Evolutionary conservation across 2,113 vertebrate species (phyloP).

Genomic region (Cyphomyrus discorhynchus): DNA sequence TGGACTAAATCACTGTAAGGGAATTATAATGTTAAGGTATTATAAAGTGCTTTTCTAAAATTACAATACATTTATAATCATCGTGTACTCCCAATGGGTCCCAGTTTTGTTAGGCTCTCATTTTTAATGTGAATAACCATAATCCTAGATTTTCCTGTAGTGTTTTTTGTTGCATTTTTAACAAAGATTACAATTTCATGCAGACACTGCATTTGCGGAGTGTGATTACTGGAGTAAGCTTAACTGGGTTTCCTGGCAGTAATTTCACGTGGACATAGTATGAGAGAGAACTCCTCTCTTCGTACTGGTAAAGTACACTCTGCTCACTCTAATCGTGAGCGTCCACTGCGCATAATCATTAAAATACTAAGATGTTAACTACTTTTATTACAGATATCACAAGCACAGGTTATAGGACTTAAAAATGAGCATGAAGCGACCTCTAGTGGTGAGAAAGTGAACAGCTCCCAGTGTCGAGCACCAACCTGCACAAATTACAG

Average conservation of each 20-base stretch:
- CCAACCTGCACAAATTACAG: background rate
- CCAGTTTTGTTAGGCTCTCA: background rate
- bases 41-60: background rate
- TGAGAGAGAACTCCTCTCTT: background rate
- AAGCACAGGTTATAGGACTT: background rate
- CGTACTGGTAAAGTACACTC: background rate
- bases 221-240: background rate
- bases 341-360: background rate
- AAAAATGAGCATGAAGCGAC: background rate
- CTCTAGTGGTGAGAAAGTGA: background rate
- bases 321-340: background rate
- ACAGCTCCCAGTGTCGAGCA: background rate
- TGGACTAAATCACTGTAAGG: background rate
- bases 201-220: conserved; percentile 13
- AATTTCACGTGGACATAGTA: background rate
- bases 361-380: background rate
- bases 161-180: background rate
- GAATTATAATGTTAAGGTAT: background rate
- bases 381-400: background rate
- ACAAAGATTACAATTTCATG: background rate
- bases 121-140: background rate
- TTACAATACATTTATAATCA: background rate
- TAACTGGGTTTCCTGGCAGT: background rate
- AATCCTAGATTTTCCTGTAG: background rate
- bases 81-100: background rate